Evolutionary conservation across 1,140 invertebrate genomes (phyloP), one percentile per base, ranked within the genome.

Genomic region (Dendroctonus ponderosae): DNA sequence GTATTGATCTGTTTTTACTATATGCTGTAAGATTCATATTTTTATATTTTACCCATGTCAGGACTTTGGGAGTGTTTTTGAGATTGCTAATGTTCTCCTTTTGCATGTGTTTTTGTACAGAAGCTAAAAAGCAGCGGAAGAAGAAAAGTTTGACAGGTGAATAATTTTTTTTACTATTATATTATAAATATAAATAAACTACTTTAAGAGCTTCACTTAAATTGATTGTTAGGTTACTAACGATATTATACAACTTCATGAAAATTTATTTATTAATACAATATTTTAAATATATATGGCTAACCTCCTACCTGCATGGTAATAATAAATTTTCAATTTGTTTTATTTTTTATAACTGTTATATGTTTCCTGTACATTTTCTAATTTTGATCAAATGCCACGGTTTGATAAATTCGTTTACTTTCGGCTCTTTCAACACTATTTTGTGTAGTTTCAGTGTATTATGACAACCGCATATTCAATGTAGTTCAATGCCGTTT

Each of bases 111-210:
- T 84, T 85, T 79, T 84, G 82, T 79, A 78, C 87, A 93, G 91
- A 93, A 87, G 90, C 89, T 86, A 93, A 92, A 91, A 93, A 92
- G 88, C 88, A 91, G 83, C 87, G 89, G 85, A 90, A 89, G 85
- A 91, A 90, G 85, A 92, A 92, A 85, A 92, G 89, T 80, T 81
- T 91, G 82, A 85, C 89, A 87, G 90, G 90, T 92, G 89, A 92
- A 76, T 78, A 73, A 72, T 71, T 74, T 77, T 71, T 75, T 76
- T 75, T 75, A 72, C 65, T 70, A 72, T 72, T 67, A 59, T 63
- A 64, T 64, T 64, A 26, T 26, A 26, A 62, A 67, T 56, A 40
- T 66, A 61, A 41, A 58, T 41, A 57, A 37, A 49, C 44, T 41
- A 66, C 58, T 43, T 66, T 37, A 52, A 62, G 44, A 56, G 9